Evolutionary conservation across 2,888 invertebrate genomes (phyloP).

Genomic region (Lydus trimaculatus): DNA sequence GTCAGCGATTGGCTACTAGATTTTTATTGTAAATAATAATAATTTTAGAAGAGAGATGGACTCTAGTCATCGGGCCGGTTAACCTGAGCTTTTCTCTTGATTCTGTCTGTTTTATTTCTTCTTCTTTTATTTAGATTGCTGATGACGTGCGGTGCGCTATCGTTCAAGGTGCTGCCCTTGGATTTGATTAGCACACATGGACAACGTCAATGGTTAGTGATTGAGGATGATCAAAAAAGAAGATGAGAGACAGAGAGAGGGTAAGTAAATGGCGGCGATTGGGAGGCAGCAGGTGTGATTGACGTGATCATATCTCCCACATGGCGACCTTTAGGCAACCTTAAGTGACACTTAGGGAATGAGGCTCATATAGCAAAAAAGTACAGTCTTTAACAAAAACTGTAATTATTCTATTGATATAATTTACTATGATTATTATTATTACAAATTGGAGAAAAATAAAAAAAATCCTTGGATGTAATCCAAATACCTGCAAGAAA

Average conservation of each 20-base stretch:
- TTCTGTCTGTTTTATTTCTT: not conserved
- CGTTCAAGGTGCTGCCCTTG: constrained; percentile 5
- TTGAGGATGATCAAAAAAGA: constrained; percentile 30
- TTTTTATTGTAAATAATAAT: not conserved
- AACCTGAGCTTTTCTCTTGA: not conserved
- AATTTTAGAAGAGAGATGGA: not conserved
- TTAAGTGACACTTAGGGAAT: constrained; percentile 26
- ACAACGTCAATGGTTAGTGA: not conserved
- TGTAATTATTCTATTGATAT: no score
- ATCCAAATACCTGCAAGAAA: not conserved
- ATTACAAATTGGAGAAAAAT: not conserved
- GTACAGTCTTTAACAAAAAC: no score
- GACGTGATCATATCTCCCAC: constrained; percentile 43
- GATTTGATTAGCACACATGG: not conserved
- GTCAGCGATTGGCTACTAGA: constrained; percentile 12
- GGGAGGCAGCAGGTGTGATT: constrained; percentile 37
- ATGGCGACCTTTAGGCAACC: constrained; percentile 40
- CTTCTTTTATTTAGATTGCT: not conserved
- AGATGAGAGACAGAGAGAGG: constrained; percentile 37
- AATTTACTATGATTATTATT: no score
- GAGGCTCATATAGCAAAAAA: not conserved
- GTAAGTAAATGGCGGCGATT: constrained; percentile 6
- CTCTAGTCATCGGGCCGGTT: not conserved
- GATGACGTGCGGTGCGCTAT: not conserved
- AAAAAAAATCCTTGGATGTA: not conserved